These are phyloP conservation scores for Papilio glaucus DNA, from an alignment of 1,140 invertebrate genomes.

Conservation along the genomic window DNA sequence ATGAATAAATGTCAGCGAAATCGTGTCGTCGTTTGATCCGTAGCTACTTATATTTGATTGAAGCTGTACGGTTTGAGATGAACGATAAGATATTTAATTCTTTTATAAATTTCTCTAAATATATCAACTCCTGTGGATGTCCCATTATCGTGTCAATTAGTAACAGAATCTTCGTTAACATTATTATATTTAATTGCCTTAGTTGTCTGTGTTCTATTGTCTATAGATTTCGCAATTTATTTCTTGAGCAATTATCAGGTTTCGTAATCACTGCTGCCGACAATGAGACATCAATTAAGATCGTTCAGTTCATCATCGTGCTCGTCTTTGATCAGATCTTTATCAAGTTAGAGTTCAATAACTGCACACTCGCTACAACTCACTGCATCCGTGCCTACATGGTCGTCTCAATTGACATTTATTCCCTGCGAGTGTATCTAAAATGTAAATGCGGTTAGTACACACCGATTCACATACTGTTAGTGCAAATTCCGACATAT, in stretches of 20 bases:
- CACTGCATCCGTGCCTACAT: conserved; percentile 65
- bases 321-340: conserved; percentile 67
- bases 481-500: conserved; percentile 40
- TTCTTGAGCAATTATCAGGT: conserved; percentile 18
- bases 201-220: background rate
- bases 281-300: conserved; percentile 38
- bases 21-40: no score
- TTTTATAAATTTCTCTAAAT: no score
- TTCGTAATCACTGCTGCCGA: conserved; percentile 16
- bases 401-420: conserved; percentile 80
- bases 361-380: conserved; percentile 72
- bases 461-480: conserved; percentile 63
- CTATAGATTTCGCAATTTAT: background rate
- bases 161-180: no score
- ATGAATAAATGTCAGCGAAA: no score
- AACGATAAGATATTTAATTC: no score
- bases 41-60: no score
- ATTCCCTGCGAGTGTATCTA: conserved; percentile 77
- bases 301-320: conserved; percentile 52
- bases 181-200: no score
- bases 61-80: no score
- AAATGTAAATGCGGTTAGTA: conserved; percentile 80
- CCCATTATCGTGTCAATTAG: no score
- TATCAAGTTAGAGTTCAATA: conserved; percentile 75
- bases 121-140: no score